Conservation (phyloP, 1,140 invertebrate species). For the Ceratosolen solmsi region DNA sequence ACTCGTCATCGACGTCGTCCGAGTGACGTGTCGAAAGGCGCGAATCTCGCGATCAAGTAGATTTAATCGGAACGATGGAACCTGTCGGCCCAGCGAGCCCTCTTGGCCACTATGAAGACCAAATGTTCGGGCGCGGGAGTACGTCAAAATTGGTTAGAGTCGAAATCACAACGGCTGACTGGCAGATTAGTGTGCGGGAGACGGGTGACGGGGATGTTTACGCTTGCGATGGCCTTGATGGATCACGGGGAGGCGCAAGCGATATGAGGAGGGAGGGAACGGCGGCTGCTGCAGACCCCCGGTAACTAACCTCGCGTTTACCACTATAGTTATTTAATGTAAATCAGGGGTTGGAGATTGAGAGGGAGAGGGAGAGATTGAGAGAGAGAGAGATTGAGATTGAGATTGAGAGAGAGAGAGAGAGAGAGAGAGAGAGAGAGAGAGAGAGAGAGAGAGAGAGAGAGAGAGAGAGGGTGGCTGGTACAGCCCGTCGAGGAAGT, state of each 20-base stretch:
- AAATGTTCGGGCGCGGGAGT: background rate
- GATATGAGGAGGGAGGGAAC: background rate
- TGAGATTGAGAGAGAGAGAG: background rate
- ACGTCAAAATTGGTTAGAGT: background rate
- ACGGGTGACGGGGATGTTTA: constrained; percentile 7
- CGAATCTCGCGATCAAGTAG: too few species aligned
- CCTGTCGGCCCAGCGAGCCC: too few species aligned
- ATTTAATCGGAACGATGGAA: too few species aligned
- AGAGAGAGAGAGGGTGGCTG: too few species aligned
- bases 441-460: too few species aligned
- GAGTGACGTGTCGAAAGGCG: too few species aligned
- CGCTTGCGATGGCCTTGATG: background rate
- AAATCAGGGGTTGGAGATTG: constrained; percentile 53
- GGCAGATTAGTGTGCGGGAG: background rate
- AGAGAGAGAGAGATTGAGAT: too few species aligned
- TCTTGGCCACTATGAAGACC: too few species aligned
- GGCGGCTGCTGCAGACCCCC: background rate
- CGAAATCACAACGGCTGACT: constrained; percentile 13
- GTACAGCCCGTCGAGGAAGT: background rate
- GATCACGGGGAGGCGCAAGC: background rate
- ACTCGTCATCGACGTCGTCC: too few species aligned
- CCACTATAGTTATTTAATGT: constrained; percentile 61
- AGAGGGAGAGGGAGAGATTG: background rate
- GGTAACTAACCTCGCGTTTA: constrained; percentile 60
- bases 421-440: too few species aligned